Evolutionary conservation across 2,888 invertebrate genomes (phyloP), one percentile per base, ranked within the genome.

Genomic region (Eudemis profundana): DNA sequence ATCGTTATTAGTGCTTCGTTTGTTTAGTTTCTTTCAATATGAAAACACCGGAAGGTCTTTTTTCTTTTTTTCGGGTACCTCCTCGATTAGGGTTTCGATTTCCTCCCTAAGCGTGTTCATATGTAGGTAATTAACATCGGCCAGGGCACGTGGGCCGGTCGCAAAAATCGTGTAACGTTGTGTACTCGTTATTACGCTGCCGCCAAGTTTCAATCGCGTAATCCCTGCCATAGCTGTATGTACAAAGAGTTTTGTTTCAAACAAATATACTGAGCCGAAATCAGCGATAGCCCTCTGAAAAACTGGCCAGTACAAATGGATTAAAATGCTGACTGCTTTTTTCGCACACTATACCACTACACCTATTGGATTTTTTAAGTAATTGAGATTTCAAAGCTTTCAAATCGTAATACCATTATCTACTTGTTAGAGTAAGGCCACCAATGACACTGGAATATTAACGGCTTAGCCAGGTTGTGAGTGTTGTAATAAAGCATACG

Each of bases 121-220:
- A 53, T 51, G 46, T 36, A 51, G 29, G 65, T 65, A 65, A 65
- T 65, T 65, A 65, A 53, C 17, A 53, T 19, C 38, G 59, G 53
- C 61, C 38, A 33, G 46, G 59, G 50, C 61, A 49, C 61, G 64
- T 59, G 68, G 60, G 56, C 17, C 65, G 53, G 65, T 61, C 49
- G 19, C 61, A 66, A 66, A 61, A 61, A 49, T 49, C 42, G 54
- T 42, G 61, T 51, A 44, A 47, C 61, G 38, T 61, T 63, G 67
- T 53, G 57, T 49, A 49, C 61, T 38, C 56, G 57, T 49, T 53
- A 44, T 53, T 62, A 46, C 44, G 54, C 42, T 56, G 59, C 66
- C 68, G 68, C 74, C 71, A 74, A 75, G 73, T 74, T 75, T 79
- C 79, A 78, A 72, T 71, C 70, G 38, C 65, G 68, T 78, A 79